Base-by-base conservation (phyloP, 2,888 invertebrate genomes). In the Antitype chi region DNA sequence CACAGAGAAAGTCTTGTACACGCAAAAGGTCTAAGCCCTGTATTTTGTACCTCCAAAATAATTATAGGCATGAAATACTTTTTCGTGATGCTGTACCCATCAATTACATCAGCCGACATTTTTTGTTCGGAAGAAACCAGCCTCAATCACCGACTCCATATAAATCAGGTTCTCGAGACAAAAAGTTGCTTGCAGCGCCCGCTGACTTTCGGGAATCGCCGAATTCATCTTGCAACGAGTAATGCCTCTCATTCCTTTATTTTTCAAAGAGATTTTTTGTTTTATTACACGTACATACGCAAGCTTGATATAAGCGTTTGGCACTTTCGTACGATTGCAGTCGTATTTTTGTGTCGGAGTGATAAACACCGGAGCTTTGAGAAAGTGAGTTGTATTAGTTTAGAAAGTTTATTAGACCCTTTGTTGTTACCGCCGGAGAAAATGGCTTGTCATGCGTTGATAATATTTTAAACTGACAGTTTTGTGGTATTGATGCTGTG, bases 141-240 rank as follows among this genome's bases (percentile, higher is more conserved):
- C 76, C 17, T 60, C 38, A 47, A 25, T 68, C 64, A 57, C 38
- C 13, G 64, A 38, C 38, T 70, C 68, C 67, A 70, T 52, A 68
- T 73, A 80, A 81, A 81, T 80, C 78, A 80, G 60, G 78, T 74
- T 84, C 60, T 70, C 13, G 25, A 62, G 2, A 28, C 17, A 77
- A 76, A 82, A 78, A 78, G 47, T 32, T n/a, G 23, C 47, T 73
- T 62, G 73, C 70, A 68, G 43, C 81, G 77, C 87, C 89, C 86
- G 88, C 87, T 84, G 89, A 77, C 67, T 91, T 89, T 88, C 80
- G 86, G 89, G 91, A 91, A 90, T 76, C 73, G 83, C 70, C 71
- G 81, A 87, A 78, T 80, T 67, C 68, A 70, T 85, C 75, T 75
- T 52, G 70, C 38, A 63, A 78, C 71, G 47, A 67, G 70, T 53